A percentile compares a stretch with the other conserved stretches of the same genome.
phyloP scores from a whole-genome alignment of 2,797 vertebrate genomes.

The Podarcis lilfordi region DNA sequence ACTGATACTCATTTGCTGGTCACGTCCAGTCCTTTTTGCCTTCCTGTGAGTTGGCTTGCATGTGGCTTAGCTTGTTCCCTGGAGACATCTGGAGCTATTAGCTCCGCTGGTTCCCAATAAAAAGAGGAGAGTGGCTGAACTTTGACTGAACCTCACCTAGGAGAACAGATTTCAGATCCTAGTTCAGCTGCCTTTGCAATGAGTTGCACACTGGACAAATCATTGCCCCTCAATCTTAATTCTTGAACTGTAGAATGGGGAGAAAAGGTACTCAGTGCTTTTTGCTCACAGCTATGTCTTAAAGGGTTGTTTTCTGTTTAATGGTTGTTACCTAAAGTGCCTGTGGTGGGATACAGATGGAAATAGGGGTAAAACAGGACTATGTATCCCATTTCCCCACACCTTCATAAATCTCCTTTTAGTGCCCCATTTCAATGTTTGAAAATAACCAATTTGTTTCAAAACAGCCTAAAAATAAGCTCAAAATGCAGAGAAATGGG shows the following conservation, averaged over 20 bases:
- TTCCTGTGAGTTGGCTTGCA: neutral
- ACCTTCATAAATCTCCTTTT: neutral
- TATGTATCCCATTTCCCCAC: neutral
- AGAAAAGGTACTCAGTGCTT: neutral
- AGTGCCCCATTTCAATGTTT: neutral
- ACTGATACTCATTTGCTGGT: too few species aligned
- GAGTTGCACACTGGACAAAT: neutral
- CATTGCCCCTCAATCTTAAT: neutral
- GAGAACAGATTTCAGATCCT: neutral
- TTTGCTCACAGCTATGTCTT: neutral
- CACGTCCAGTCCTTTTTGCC: neutral
- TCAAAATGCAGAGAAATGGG: slow-evolving; percentile 7
- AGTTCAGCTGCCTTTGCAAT: neutral
- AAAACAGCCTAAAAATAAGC: slow-evolving; percentile 1
- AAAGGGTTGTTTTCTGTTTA: neutral
- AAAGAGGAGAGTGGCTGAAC: neutral
- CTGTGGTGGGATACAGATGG: neutral
- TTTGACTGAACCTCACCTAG: neutral
- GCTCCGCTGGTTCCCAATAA: neutral
- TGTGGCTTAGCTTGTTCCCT: neutral
- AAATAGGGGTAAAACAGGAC: neutral
- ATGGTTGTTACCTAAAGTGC: neutral
- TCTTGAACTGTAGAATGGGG: neutral
- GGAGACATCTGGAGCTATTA: neutral
- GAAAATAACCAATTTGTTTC: neutral